Evolutionary conservation across 2,113 vertebrate genomes (phyloP).

Genomic region (Ciconia stormi): DNA sequence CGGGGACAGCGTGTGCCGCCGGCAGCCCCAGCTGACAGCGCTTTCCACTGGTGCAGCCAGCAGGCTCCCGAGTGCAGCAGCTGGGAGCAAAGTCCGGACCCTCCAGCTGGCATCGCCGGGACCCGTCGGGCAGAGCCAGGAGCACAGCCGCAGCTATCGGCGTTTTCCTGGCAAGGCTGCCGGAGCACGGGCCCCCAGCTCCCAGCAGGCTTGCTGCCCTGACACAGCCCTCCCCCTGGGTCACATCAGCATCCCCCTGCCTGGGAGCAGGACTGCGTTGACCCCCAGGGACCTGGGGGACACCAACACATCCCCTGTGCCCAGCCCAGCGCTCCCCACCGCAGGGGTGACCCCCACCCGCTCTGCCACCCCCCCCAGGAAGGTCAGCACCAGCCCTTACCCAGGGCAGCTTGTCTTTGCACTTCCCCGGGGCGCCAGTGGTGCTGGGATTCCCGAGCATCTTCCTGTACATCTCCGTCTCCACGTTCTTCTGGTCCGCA

Average conservation of each 20-base stretch:
- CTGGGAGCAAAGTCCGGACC: neutral
- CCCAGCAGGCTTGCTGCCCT: neutral
- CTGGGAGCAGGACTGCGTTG: fast-evolving
- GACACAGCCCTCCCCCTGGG: neutral
- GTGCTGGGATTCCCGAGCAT: conserved; percentile 88
- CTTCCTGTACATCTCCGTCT: conserved; percentile 96
- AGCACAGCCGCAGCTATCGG: neutral
- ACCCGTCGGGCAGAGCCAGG: neutral
- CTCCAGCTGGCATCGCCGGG: neutral
- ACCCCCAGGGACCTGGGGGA: neutral
- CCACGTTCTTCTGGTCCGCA: conserved; percentile 85
- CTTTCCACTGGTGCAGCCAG: neutral
- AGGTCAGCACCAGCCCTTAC: conserved; percentile 71
- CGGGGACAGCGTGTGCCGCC: neutral
- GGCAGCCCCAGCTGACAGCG: neutral
- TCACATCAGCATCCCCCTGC: fast-evolving
- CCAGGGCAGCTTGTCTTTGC: conserved; percentile 83
- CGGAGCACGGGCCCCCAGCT: fast-evolving
- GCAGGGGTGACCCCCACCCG: neutral
- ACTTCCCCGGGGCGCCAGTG: conserved; percentile 61
- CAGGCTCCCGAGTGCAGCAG: neutral
- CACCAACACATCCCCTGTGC: neutral
- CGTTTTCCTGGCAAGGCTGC: neutral
- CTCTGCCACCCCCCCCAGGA: fast-evolving
- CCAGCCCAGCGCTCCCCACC: neutral